These are phyloP conservation scores for Oscheius sp. DNA, from an alignment of 2,888 invertebrate species.

Conservation along the genomic window DNA sequence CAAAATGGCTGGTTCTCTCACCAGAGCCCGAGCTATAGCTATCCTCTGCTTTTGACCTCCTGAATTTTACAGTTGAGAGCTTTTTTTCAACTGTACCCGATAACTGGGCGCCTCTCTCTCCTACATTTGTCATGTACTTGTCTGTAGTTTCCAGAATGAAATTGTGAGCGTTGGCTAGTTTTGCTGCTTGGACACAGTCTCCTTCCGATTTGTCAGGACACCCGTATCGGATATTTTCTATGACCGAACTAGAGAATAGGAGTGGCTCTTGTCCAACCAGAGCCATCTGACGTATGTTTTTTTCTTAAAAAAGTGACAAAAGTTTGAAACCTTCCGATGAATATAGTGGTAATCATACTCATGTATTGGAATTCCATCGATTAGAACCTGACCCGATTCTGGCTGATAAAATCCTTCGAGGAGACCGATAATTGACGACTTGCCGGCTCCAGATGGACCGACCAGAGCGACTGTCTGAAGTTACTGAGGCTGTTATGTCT, in stretches of 20 bases:
- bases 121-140: conserved; percentile 75
- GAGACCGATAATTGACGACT: conserved; percentile 75
- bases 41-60: conserved; percentile 69
- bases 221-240: conserved; percentile 71
- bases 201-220: conserved; percentile 52
- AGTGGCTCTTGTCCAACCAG: conserved; percentile 76
- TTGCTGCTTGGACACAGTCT: conserved; percentile 72
- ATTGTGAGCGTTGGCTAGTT: conserved; percentile 75
- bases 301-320: background rate
- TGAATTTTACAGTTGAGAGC: background rate
- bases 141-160: conserved; percentile 74
- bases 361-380: conserved; percentile 74
- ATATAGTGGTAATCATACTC: conserved; percentile 75
- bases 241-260: conserved; percentile 74
- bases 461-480: conserved; percentile 75
- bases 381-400: conserved; percentile 71
- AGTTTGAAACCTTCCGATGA: conserved; percentile 73
- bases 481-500: too few species aligned
- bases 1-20: conserved; percentile 67
- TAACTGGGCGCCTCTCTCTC: conserved; percentile 75
- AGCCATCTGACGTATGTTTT: conserved; percentile 65
- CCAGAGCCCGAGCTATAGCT: conserved; percentile 65
- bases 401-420: conserved; percentile 76
- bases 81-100: conserved; percentile 68
- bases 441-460: conserved; percentile 75